Percentiles rank a stretch among this genome's conserved stretches.
These are phyloP conservation scores for Actias luna DNA, from an alignment of 2,888 invertebrate genomes.

Conservation along the genomic window DNA sequence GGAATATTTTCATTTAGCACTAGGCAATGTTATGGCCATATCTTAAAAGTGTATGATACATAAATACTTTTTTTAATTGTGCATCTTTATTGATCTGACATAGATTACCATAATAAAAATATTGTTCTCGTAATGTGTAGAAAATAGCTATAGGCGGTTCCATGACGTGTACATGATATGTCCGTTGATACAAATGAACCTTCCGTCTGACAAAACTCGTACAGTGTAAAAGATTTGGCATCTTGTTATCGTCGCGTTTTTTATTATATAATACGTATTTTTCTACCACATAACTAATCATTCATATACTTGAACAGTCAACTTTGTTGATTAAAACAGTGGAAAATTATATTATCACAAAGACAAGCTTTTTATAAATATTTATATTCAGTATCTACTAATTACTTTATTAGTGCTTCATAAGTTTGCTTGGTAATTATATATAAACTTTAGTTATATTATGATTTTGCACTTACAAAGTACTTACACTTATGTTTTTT, in stretches of 20 bases:
- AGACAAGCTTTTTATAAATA: too few species aligned
- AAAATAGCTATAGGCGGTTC: neutral
- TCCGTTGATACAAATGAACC: neutral
- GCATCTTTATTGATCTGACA: too few species aligned
- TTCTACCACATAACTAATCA: neutral
- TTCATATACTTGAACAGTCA: neutral
- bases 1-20: too few species aligned
- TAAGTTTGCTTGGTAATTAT: too few species aligned
- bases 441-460: too few species aligned
- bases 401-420: too few species aligned
- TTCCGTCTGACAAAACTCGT: neutral
- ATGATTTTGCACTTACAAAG: too few species aligned
- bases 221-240: neutral
- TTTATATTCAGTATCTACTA: too few species aligned
- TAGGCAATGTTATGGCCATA: too few species aligned
- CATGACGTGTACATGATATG: neutral
- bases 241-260: neutral
- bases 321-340: neutral
- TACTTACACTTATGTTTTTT: too few species aligned
- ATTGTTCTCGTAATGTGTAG: neutral
- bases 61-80: too few species aligned
- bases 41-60: too few species aligned
- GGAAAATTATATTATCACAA: neutral
- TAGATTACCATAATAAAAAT: neutral
- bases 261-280: neutral